A percentile compares a stretch with the other conserved stretches of the same genome.
Conservation (phyloP, 1,140 invertebrate species). For the Sinella curviseta region DNA sequence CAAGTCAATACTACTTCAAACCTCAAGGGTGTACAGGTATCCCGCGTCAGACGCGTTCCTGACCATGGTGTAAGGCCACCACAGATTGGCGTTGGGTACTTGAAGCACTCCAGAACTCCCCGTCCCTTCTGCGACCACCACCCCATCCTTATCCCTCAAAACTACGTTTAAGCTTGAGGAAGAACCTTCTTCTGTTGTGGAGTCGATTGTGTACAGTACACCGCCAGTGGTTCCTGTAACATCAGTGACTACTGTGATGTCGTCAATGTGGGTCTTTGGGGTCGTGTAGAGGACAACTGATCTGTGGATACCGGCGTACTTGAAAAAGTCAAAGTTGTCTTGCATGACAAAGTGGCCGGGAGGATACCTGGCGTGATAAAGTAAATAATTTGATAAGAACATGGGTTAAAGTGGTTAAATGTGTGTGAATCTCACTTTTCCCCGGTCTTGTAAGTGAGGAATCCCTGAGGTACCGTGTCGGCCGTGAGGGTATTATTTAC, state of each 20-base stretch:
- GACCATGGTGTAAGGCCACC: constrained; percentile 94
- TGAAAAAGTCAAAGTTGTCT: constrained; percentile 95
- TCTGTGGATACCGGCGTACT: constrained; percentile 92
- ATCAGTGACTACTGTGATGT: constrained; percentile 76
- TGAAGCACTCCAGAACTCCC: constrained; percentile 55
- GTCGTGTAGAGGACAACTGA: constrained; percentile 85
- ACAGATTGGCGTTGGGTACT: constrained; percentile 73
- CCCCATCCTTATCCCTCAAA: constrained; percentile 52
- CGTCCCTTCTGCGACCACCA: constrained; percentile 48
- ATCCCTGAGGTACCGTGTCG: constrained; percentile 59
- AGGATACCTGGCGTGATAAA: no score
- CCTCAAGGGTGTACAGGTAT: constrained; percentile 81
- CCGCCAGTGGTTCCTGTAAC: constrained; percentile 63
- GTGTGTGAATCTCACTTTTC: no score
- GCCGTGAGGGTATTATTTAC: constrained; percentile 67
- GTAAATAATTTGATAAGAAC: no score
- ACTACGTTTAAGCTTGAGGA: constrained; percentile 46
- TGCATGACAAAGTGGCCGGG: constrained; percentile 70
- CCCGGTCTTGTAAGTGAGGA: constrained; percentile 44
- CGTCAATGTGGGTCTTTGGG: constrained; percentile 79
- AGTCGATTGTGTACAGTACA: constrained; percentile 38
- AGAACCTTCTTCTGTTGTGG: constrained; percentile 14
- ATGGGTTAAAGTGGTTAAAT: no score
- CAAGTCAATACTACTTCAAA: no score
- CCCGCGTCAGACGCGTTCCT: constrained; percentile 62